Percentiles rank a stretch among this genome's conserved stretches.
These are phyloP conservation scores for Pycnonotus jocosus DNA, from an alignment of 2,113 vertebrate species.

Conservation along the genomic window DNA sequence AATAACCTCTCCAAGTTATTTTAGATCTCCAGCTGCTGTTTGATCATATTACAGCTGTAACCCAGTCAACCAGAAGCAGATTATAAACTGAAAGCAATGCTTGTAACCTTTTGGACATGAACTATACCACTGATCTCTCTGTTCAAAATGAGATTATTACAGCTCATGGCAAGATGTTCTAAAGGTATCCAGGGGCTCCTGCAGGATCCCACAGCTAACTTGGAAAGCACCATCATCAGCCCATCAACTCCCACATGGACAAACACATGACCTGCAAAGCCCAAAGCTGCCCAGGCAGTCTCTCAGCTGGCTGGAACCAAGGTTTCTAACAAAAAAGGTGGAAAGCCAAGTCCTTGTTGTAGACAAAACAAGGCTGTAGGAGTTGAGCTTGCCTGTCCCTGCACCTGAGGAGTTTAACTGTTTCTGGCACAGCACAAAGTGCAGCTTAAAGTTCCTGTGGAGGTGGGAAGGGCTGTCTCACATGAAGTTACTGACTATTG, in stretches of 20 bases:
- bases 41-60: slow-evolving; percentile 55
- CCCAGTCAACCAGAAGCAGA: slow-evolving; percentile 22
- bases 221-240: not conserved
- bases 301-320: not conserved
- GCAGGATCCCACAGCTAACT: not conserved
- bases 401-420: not conserved
- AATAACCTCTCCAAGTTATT: not conserved
- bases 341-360: not conserved
- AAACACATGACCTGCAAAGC: not conserved
- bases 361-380: not conserved
- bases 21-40: slow-evolving; percentile 35
- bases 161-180: not conserved
- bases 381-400: not conserved
- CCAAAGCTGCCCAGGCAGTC: not conserved
- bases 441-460: not conserved
- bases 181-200: not conserved
- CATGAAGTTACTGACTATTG: not conserved
- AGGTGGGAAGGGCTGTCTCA: not conserved
- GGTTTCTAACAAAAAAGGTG: not conserved
- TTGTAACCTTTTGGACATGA: not conserved
- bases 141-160: not conserved
- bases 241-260: not conserved
- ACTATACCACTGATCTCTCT: not conserved
- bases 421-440: not conserved
- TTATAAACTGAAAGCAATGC: slow-evolving; percentile 13